Base-by-base conservation (phyloP, 2,888 invertebrate species). In the Mythimna pallens region DNA sequence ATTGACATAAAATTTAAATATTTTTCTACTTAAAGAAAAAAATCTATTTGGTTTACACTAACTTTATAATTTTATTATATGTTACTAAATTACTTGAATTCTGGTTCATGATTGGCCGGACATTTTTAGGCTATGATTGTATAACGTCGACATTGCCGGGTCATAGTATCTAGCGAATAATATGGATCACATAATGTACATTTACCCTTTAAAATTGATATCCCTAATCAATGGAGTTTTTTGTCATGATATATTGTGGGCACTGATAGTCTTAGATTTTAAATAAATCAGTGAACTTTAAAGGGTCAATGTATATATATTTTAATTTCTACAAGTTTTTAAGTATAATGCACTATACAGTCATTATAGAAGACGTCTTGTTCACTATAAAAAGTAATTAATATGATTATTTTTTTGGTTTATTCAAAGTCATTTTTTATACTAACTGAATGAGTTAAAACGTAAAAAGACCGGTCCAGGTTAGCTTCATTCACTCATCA, bases 121-220 rank as follows among this genome's bases (percentile, higher is more conserved):
- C 3, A 58, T 73, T 66, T 65, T 71, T 68, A 68, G 77, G 83
- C 79, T 84, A 83, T 84, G 82, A 84, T 70, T 70, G 64, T 55
- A 20, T 67, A 77, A 70, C 61, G 70, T 82, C 62, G 47, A 78
- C 14, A 65, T 73, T 10, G 50, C 64, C 81, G 73, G 73, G 76
- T 54, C 14, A 61, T 57, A 75, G 40, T 69, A 47, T 25, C 1
- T 50, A 63, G 71, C 54, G 2, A 43, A 58, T 66, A 54, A 70
- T 69, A 78, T 75, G 69, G 63, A 61, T 61, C 36, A 57, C 40
- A 70, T 47, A 73, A 66, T 74, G 47, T 75, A 66, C 47, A 69
- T 69, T 78, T 59, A 76, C 70, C 78, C 71, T 81, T 75, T 70
- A 58, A 77, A 80, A 65, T 65, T 1, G 12, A 34, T 17, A 30